Evolutionary conservation across 2,113 vertebrate species (phyloP).

Genomic region (Phyllostomus hastatus): DNA sequence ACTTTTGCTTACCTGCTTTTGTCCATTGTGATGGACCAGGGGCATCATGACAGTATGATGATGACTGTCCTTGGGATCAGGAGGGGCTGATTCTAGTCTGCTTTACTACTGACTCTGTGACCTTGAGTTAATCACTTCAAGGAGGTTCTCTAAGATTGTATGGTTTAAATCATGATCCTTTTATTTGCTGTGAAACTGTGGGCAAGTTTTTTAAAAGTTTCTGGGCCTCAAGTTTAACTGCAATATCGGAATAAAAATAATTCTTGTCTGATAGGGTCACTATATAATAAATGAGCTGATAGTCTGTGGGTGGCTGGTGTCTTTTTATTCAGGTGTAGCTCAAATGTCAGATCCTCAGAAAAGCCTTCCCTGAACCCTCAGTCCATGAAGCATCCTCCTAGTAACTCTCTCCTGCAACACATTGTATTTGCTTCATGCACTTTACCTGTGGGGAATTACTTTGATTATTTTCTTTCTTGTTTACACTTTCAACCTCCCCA

Average conservation of each 20-base stretch:
- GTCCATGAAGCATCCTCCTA: rapidly evolving
- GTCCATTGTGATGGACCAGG: background rate
- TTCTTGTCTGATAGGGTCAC: background rate
- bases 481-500: background rate
- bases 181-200: background rate
- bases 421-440: too few relatives aligned
- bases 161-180: background rate
- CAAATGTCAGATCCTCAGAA: background rate
- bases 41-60: background rate
- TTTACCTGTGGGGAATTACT: too few relatives aligned
- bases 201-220: background rate
- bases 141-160: background rate
- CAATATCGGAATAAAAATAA: background rate
- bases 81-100: background rate
- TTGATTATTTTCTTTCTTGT: background rate
- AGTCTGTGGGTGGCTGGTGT: background rate
- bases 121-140: background rate
- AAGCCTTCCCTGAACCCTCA: background rate
- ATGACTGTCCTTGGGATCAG: background rate
- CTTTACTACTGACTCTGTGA: background rate
- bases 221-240: background rate
- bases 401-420: background rate
- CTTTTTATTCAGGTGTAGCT: background rate
- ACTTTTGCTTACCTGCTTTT: background rate
- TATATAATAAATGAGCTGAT: too few relatives aligned